A percentile compares a stretch with the other conserved stretches of the same genome.
Conservation (phyloP, 2,113 vertebrate species). For the Jacana jacana region DNA sequence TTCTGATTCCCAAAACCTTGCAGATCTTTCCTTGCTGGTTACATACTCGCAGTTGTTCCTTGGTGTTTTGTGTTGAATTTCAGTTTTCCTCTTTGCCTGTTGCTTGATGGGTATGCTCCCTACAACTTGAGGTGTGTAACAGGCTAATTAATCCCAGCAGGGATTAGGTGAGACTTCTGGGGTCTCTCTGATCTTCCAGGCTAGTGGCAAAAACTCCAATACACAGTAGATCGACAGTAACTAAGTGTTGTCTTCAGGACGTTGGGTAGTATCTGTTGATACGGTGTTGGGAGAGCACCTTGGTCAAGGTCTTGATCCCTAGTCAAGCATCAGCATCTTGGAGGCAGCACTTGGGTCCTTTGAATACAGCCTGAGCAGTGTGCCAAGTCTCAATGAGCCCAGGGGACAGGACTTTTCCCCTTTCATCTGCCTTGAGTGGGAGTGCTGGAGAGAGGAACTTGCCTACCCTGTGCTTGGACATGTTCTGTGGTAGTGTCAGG, state of each 20-base stretch:
- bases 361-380: background rate
- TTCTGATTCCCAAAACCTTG: background rate
- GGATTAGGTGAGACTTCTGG: background rate
- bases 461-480: background rate
- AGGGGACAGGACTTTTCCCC: background rate
- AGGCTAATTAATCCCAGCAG: background rate
- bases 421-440: background rate
- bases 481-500: background rate
- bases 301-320: background rate
- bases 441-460: background rate
- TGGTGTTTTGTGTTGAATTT: background rate
- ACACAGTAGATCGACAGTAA: background rate
- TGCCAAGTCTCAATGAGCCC: background rate
- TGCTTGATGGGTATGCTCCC: background rate
- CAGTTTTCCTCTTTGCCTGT: rapidly evolving
- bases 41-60: background rate
- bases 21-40: background rate
- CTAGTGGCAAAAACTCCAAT: background rate
- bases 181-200: background rate
- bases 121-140: background rate
- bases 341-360: background rate
- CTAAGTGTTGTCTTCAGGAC: background rate
- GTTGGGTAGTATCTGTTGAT: background rate
- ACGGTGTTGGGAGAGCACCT: background rate
- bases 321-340: background rate